phyloP scores from a whole-genome alignment of 2,113 vertebrate genomes.

The Pachycephala philippinensis region DNA sequence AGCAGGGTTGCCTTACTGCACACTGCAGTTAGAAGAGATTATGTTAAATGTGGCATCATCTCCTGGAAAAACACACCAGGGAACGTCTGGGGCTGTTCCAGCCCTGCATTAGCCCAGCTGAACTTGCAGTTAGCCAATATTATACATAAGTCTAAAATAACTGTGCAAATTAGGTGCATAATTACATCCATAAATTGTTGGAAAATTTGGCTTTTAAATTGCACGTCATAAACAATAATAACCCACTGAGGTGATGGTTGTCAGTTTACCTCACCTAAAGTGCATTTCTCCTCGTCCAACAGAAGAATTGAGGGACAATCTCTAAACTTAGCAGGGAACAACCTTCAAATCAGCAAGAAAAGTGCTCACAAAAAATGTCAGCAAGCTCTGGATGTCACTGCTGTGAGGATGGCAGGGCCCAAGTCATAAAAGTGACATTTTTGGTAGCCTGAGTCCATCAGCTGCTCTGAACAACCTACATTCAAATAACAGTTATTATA shows the following conservation, averaged over 20 bases:
- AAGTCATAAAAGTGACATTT: not conserved
- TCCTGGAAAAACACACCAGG: not conserved
- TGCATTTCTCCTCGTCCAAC: not conserved
- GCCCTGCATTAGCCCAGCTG: not conserved
- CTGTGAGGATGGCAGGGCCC: not conserved
- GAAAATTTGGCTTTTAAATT: constrained; percentile 57
- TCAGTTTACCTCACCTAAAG: constrained; percentile 2
- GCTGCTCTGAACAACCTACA: not conserved
- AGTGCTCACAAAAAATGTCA: not conserved
- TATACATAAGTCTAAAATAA: constrained; percentile 31
- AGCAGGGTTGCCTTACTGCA: not conserved
- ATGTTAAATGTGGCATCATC: constrained; percentile 4
- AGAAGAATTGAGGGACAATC: not conserved
- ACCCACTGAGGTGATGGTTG: not conserved
- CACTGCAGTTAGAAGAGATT: constrained; percentile 8
- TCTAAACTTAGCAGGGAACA: not conserved
- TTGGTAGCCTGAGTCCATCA: not conserved
- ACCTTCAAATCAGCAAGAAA: not conserved
- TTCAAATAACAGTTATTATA: not conserved
- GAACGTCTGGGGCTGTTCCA: not conserved
- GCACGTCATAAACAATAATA: constrained; percentile 36
- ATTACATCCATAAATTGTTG: constrained; percentile 27
- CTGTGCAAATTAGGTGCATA: constrained; percentile 49
- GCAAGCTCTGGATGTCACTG: not conserved
- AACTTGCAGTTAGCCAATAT: constrained; percentile 5